Evolutionary conservation across 2,113 vertebrate species (phyloP).

Genomic region (Ramphastos sulfuratus): DNA sequence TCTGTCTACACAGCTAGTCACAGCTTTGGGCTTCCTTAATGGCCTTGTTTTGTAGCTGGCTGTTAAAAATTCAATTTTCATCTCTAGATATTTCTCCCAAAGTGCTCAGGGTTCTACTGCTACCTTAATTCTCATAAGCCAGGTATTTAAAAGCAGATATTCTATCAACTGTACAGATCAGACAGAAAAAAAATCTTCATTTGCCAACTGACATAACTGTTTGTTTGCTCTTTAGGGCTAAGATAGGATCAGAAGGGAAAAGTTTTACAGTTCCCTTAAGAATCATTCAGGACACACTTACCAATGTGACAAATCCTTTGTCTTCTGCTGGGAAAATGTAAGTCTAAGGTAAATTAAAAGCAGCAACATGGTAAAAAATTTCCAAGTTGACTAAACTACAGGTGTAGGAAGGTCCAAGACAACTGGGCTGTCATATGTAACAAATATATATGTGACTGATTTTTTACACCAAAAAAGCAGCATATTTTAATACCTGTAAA

Average conservation of each 20-base stretch:
- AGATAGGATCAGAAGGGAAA: neutral
- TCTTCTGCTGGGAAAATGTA: neutral
- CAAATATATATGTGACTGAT: neutral
- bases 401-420: neutral
- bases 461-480: neutral
- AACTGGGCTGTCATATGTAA: neutral
- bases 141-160: neutral
- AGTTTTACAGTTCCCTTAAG: neutral
- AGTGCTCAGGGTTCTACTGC: neutral
- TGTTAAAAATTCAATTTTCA: neutral
- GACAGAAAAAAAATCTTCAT: neutral
- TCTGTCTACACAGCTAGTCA: neutral
- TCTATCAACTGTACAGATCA: neutral
- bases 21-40: neutral
- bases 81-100: constrained; percentile 12
- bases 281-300: neutral
- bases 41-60: neutral
- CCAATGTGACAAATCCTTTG: neutral
- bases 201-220: neutral
- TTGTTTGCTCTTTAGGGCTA: neutral
- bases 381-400: neutral
- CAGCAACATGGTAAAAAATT: neutral
- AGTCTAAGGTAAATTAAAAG: neutral
- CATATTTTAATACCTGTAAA: neutral
- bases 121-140: neutral